Base-by-base conservation (phyloP, 2,113 vertebrate species). In the Chlorocebus sabaeus region DNA sequence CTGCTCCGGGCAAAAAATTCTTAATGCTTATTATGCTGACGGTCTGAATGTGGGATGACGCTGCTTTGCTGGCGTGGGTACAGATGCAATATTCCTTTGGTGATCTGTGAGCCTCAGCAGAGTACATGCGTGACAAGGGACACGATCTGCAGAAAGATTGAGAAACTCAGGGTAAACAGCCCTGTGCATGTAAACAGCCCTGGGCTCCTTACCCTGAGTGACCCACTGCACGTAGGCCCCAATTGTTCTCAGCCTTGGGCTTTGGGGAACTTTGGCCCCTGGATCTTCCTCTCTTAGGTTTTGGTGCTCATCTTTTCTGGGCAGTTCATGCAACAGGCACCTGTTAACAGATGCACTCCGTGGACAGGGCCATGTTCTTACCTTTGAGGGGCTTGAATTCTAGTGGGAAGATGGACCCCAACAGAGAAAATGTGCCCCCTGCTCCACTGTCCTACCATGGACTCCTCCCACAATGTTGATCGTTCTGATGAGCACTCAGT, bases 41-140 rank as follows among this genome's bases (percentile, higher is more conserved):
- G 9, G 3, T 7, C 27, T n/a, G 9, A 4, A 14, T n/a, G 89
- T 17, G 1, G 2, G 20, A 3, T 0, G 11, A 6, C 13, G 43
- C 72, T 16, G 8, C 89, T 35, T 73, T 8, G 64, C 22, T n/a
- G 50, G 59, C 0, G 0, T 25, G 30, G 57, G 45, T 4, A 0
- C 50, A 30, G 55, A 14, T 1, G 2, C 10, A 2, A 32, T 1
- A 4, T 30, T 20, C 16, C 64, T 25, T 32, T 38, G 30, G 25
- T 27, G 4, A 10, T 61, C 13, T 0, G 32, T 30, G 32, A 73
- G 85, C 87, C 23, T 9, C 61, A 12, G 61, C 30, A 17, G 40
- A 32, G 73, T 23, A 5, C 6, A 1, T 17, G 48, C n/a, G 1
- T 2, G 64, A 3, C 30, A 16, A 48, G 55, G 35, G 20, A 25